Evolutionary conservation across 2,113 vertebrate species (phyloP).

Genomic region (Pholis gunnellus): DNA sequence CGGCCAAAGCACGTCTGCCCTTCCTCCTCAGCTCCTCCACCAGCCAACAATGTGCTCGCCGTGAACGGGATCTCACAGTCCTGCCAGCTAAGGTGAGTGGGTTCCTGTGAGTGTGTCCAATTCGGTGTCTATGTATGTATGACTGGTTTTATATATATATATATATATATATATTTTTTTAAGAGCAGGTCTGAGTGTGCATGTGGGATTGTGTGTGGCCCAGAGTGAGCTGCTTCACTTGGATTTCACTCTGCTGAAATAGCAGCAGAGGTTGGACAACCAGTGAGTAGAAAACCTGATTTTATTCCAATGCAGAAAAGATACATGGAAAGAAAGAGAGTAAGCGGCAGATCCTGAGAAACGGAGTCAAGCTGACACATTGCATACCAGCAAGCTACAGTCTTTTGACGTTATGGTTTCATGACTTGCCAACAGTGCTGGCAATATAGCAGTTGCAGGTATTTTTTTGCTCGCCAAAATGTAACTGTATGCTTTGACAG

Average conservation of each 20-base stretch:
- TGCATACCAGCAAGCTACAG: background rate
- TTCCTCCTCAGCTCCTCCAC: slow-evolving; percentile 56
- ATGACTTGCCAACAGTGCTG: slow-evolving; percentile 18
- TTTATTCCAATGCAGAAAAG: slow-evolving; percentile 19
- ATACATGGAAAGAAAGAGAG: slow-evolving; percentile 1
- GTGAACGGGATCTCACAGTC: slow-evolving; percentile 49
- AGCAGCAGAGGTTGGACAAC: slow-evolving; percentile 23
- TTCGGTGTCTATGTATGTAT: background rate
- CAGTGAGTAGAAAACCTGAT: slow-evolving; percentile 29
- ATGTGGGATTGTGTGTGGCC: background rate
- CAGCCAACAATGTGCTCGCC: slow-evolving; percentile 64
- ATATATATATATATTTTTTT: slow-evolving; percentile 32
- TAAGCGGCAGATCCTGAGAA: slow-evolving; percentile 12
- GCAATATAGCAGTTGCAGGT: background rate
- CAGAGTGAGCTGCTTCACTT: slow-evolving; percentile 20
- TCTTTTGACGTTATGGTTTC: slow-evolving; percentile 18
- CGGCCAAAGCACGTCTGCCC: slow-evolving; percentile 62
- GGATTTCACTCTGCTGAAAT: slow-evolving; percentile 18
- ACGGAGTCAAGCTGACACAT: slow-evolving; percentile 1
- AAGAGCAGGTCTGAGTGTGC: slow-evolving; percentile 19
- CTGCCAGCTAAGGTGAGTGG: slow-evolving; percentile 61
- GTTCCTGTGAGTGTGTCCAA: slow-evolving; percentile 45
- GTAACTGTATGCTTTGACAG: slow-evolving; percentile 5
- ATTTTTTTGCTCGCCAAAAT: background rate
- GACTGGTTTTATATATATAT: background rate